Evolutionary conservation across 2,797 vertebrate genomes (phyloP).

Genomic region (Myiotriccus ornatus): DNA sequence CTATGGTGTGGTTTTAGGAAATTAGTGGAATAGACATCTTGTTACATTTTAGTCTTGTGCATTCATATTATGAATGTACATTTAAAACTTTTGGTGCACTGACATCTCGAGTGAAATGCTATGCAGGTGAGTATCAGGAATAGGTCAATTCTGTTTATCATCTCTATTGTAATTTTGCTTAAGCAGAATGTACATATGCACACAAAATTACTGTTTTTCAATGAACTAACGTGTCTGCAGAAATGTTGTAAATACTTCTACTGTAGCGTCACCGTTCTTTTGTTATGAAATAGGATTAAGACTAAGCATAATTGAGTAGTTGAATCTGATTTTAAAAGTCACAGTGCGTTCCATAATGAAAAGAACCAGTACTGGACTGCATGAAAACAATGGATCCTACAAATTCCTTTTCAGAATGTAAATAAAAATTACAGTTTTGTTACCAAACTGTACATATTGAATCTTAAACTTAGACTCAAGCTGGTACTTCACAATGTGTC

Average conservation of each 20-base stretch:
- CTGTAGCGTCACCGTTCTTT: neutral
- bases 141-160: neutral
- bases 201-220: neutral
- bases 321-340: neutral
- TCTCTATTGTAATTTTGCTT: neutral
- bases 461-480: neutral
- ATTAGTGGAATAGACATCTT: neutral
- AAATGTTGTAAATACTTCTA: neutral
- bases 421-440: neutral
- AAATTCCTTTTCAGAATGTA: neutral
- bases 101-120: neutral
- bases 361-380: neutral
- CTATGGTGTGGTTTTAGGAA: neutral
- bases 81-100: neutral
- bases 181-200: neutral
- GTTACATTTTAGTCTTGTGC: neutral
- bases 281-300: neutral
- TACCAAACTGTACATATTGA: neutral
- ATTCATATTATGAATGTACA: neutral
- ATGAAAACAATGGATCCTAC: neutral
- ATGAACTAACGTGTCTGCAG: neutral
- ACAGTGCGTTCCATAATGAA: neutral
- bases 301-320: neutral
- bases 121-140: constrained; percentile 1
- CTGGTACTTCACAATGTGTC: neutral